Base-by-base conservation (phyloP, 1,140 invertebrate genomes). In the Caerostris extrusa region DNA sequence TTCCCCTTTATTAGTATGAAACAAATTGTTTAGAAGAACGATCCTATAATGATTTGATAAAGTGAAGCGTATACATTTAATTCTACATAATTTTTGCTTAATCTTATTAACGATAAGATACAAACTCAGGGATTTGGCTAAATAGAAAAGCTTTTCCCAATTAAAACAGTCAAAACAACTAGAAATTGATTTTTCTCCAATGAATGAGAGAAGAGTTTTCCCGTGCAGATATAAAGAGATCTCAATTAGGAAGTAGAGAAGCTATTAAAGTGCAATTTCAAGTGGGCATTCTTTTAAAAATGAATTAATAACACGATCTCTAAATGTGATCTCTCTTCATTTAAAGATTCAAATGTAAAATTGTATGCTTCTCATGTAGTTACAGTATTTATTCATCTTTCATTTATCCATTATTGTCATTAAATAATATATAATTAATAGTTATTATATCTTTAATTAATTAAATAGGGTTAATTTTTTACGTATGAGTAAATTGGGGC, bases 101-200 rank as follows among this genome's bases (percentile, higher is more conserved):
- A 77, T 77, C 71, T 77, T 50, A 50, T 77, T 77, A 53, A 77
- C 8, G 53, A 34, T 12, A 34, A 34, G 8, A 7, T 12, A 34
- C 71, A 77, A 77, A 77, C 71, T 77, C 53, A 10, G 34, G 34
- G 34, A 50, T 77, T 53, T 53, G 34, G 67, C 34, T 50, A 77
- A 77, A 77, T 77, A 12, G 71, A 50, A 6, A 34, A 77, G 69
- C 69, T 50, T 77, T 34, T 5, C 50, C 69, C 69, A 77, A 77
- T 77, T 77, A 77, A 77, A 77, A 77, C 81, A 55, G 53, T 57
- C 81, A 83, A 83, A 55, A n/a, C 82, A 58, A 83, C 82, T 58
- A 55, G 56, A 83, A 83, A 83, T 83, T 83, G 82, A 83, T 83
- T 83, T 83, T 56, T 34, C 55, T n/a, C 10, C 55, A 14, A 8